Evolutionary conservation across 2,888 invertebrate species (phyloP), one percentile per base, ranked within the genome.

Genomic region (Ophion ellenae): DNA sequence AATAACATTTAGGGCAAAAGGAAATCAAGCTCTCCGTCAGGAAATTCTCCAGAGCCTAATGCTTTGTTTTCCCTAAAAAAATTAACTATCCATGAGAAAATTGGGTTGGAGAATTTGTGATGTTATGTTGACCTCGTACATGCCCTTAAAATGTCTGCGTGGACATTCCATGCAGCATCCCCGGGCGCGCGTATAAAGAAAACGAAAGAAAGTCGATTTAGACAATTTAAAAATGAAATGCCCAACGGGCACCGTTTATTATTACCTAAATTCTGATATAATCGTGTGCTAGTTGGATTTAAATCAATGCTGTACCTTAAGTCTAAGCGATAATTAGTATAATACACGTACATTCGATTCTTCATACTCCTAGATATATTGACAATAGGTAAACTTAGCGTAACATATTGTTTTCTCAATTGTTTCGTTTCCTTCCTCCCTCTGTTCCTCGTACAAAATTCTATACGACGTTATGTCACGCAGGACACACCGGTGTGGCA

Each of bases 271-370:
- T 89, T 92, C 91, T 91, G 92, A 91, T 91, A 93, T 92, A 92
- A 92, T 92, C 91, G 90, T 92, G 92, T 88, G 91, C 92, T 92
- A 92, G 88, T 90, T 89, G 88, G 87, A 89, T 91, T 90, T 85
- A 81, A 84, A 86, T 87, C 86, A 84, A 86, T 87, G 77, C 84
- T 86, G 81, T 84, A 86, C 87, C 90, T 90, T 91, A 91, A 3
- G 2, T 87, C 91, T 91, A 92, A 90, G 91, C 91, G 89, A 91
- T 91, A 92, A 90, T 92, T 91, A 92, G 88, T 93, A 93, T 92
- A 86, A 91, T 93, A 93, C 93, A 93, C 89, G 90, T 91, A 92
- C 92, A 91, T 90, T 91, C 89, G 91, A 92, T 87, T 89, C 47
- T 47, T 47, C 88, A 86, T 88, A 89, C 66, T 85, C 81, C 87